Evolutionary conservation across 2,113 vertebrate genomes (phyloP).

Genomic region (Phyllopteryx taeniolatus): DNA sequence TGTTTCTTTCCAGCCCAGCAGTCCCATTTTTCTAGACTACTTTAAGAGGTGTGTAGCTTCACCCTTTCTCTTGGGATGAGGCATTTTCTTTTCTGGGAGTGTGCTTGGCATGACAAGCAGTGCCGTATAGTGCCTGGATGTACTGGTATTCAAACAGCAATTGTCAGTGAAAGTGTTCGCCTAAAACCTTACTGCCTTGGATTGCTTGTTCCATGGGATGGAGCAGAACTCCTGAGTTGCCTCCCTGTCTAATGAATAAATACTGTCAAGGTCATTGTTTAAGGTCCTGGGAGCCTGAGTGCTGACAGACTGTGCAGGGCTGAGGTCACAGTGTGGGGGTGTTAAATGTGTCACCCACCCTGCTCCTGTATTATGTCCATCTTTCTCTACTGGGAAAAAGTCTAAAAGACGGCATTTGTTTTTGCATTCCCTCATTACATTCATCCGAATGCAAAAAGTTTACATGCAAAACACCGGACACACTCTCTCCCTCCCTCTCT

Average conservation of each 20-base stretch:
- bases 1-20: too few species aligned
- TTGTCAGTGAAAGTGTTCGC: too few species aligned
- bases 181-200: background rate
- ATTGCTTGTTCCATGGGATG: too few species aligned
- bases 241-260: constrained; percentile 19
- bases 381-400: background rate
- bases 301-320: constrained; percentile 21
- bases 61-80: constrained; percentile 15
- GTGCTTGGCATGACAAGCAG: constrained; percentile 16
- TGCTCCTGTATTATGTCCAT: constrained; percentile 10
- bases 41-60: too few species aligned
- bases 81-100: constrained; percentile 21
- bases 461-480: background rate
- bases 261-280: background rate
- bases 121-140: constrained; percentile 4
- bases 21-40: too few species aligned
- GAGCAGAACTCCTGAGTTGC: background rate
- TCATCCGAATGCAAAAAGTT: background rate
- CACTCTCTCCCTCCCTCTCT: constrained; percentile 13
- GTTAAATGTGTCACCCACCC: constrained; percentile 26
- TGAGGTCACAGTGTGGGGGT: constrained; percentile 17
- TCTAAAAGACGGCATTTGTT: background rate
- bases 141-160: constrained; percentile 8
- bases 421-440: background rate
- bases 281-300: constrained; percentile 9